These are phyloP conservation scores for Notocelia uddmanniana DNA, from an alignment of 2,888 invertebrate species.

Conservation along the genomic window DNA sequence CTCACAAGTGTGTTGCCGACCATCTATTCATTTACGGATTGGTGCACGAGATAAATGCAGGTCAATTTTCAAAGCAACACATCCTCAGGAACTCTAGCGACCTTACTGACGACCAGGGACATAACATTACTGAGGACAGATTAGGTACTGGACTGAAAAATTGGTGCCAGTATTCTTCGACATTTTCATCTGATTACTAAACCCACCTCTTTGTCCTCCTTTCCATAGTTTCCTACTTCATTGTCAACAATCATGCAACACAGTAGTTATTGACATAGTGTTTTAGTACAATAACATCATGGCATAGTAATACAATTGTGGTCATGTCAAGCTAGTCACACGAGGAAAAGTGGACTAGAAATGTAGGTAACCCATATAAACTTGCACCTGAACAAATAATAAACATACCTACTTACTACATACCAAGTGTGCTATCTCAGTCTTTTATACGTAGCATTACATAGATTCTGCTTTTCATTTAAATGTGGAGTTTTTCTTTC, in stretches of 20 bases:
- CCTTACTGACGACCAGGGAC: too few relatives aligned
- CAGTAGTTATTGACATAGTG: background rate
- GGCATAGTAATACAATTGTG: conserved; percentile 21
- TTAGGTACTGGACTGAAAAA: too few relatives aligned
- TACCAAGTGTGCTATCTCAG: background rate
- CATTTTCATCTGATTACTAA: background rate
- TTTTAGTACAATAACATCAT: too few relatives aligned
- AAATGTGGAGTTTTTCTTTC: background rate
- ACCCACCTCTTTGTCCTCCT: background rate
- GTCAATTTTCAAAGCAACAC: too few relatives aligned
- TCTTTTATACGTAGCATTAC: background rate
- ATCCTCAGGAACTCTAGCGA: too few relatives aligned
- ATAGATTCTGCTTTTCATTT: background rate
- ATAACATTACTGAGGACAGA: too few relatives aligned
- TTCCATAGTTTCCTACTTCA: background rate
- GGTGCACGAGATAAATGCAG: too few relatives aligned
- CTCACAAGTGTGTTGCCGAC: too few relatives aligned
- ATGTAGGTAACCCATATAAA: conserved; percentile 31
- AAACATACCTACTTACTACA: background rate
- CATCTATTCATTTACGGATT: too few relatives aligned
- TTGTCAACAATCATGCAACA: background rate
- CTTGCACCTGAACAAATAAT: conserved; percentile 39
- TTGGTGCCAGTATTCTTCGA: too few relatives aligned
- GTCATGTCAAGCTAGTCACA: conserved; percentile 3
- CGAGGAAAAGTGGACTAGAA: conserved; percentile 29